A percentile compares a stretch with the other conserved stretches of the same genome.
Evolutionary conservation across 2,888 invertebrate genomes (phyloP).

Genomic region (Lasius platythorax): DNA sequence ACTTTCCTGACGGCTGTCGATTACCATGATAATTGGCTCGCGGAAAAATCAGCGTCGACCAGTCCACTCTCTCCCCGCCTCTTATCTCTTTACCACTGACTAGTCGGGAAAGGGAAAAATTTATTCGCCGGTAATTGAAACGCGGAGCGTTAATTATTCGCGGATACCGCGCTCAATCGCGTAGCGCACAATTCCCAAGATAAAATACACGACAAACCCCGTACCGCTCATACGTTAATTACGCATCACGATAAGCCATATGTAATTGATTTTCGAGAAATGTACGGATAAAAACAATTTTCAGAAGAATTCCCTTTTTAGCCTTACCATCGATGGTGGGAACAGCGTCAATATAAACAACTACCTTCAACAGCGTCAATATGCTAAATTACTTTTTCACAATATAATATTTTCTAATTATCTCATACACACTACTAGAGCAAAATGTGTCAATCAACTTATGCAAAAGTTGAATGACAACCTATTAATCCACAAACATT

Average conservation of each 20-base stretch:
- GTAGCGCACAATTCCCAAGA: slow-evolving; percentile 13
- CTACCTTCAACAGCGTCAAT: neutral
- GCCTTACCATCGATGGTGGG: neutral
- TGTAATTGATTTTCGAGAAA: slow-evolving; percentile 29
- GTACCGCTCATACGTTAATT: slow-evolving; percentile 56
- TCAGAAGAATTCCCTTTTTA: neutral
- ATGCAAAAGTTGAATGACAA: neutral
- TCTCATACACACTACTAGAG: neutral
- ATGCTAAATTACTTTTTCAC: neutral
- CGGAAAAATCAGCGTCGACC: slow-evolving; percentile 55
- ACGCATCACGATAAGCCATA: slow-evolving; percentile 17
- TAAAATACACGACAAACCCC: slow-evolving; percentile 35
- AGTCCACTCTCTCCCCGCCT: neutral
- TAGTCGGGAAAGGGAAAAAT: slow-evolving; percentile 2
- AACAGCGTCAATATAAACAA: neutral
- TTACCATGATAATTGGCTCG: slow-evolving; percentile 75
- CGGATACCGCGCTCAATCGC: slow-evolving; percentile 16
- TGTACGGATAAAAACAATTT: slow-evolving; percentile 7
- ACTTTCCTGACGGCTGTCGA: slow-evolving; percentile 70
- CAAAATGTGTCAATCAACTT: neutral
- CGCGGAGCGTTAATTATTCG: slow-evolving; percentile 44
- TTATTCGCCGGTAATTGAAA: slow-evolving; percentile 40
- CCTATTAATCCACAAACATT: neutral
- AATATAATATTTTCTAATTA: neutral
- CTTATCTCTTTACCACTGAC: slow-evolving; percentile 20